These are phyloP conservation scores for Xenentodon cancila DNA, from an alignment of 2,797 vertebrate genomes.

Conservation along the genomic window DNA sequence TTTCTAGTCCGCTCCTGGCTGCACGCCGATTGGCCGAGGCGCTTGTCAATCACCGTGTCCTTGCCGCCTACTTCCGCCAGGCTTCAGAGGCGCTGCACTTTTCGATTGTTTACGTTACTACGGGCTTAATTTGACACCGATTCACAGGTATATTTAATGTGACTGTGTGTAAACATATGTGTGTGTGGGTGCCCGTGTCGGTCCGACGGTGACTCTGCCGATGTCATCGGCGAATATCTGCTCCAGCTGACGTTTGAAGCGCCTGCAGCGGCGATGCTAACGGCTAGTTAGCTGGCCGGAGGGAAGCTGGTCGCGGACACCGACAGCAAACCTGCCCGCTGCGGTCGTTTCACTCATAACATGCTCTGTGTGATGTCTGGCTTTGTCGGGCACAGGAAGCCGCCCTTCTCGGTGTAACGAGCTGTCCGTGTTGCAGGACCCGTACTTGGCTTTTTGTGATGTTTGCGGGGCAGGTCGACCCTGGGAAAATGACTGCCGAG, in stretches of 20 bases:
- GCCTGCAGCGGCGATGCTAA: slow-evolving; percentile 49
- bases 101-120: slow-evolving; percentile 60
- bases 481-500: slow-evolving; percentile 75
- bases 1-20: slow-evolving; percentile 8
- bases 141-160: slow-evolving; percentile 55
- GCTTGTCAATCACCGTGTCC: slow-evolving; percentile 71
- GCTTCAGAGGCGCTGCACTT: slow-evolving; percentile 35
- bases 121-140: slow-evolving; percentile 28
- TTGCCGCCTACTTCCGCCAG: slow-evolving; percentile 72
- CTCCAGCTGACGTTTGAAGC: slow-evolving; percentile 12
- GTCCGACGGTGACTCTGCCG: neutral
- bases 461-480: slow-evolving; percentile 51
- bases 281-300: slow-evolving; percentile 41
- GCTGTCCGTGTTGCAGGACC: slow-evolving; percentile 55
- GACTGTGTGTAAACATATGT: slow-evolving; percentile 1
- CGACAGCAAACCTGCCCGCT: neutral
- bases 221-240: slow-evolving; percentile 13
- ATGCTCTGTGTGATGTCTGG: neutral
- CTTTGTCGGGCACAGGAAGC: neutral
- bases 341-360: neutral
- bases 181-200: neutral
- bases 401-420: slow-evolving; percentile 26
- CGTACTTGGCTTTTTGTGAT: slow-evolving; percentile 54
- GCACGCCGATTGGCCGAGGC: slow-evolving; percentile 57
- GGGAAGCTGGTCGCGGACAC: neutral